Percentiles rank a stretch among this genome's conserved stretches.
Evolutionary conservation across 2,113 vertebrate species (phyloP).

Genomic region (Sterna hirundo): DNA sequence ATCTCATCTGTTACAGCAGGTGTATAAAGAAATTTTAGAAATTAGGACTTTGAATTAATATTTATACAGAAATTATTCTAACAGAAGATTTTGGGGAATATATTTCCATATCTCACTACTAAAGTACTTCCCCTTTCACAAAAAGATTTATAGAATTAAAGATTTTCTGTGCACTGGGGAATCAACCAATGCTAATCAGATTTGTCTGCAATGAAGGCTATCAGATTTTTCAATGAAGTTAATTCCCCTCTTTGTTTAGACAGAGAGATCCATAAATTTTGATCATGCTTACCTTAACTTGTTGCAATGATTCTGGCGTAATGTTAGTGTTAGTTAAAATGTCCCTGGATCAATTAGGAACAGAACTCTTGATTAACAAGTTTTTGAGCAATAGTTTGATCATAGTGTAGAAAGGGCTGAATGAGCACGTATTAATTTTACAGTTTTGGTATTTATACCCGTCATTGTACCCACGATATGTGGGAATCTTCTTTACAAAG

Average conservation of each 20-base stretch:
- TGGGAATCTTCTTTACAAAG: background rate
- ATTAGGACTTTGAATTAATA: background rate
- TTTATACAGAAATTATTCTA: background rate
- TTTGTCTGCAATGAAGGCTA: background rate
- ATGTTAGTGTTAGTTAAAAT: background rate
- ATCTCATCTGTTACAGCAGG: background rate
- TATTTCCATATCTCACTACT: background rate
- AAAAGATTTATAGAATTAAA: background rate
- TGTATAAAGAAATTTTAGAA: background rate
- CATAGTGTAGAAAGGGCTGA: background rate
- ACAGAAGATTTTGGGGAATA: background rate
- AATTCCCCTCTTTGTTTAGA: background rate
- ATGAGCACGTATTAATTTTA: background rate
- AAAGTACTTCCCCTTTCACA: background rate
- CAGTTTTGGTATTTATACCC: background rate
- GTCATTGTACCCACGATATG: background rate
- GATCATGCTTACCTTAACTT: background rate
- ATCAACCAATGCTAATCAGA: background rate
- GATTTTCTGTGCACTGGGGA: background rate
- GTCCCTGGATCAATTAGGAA: background rate
- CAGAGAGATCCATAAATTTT: background rate
- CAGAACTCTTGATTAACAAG: accelerated
- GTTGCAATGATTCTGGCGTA: background rate
- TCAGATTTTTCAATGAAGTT: background rate
- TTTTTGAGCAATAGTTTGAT: background rate